These are phyloP conservation scores for human (Homo sapiens) DNA, from an alignment of 2,113 vertebrate species.

Conservation along the genomic window DNA sequence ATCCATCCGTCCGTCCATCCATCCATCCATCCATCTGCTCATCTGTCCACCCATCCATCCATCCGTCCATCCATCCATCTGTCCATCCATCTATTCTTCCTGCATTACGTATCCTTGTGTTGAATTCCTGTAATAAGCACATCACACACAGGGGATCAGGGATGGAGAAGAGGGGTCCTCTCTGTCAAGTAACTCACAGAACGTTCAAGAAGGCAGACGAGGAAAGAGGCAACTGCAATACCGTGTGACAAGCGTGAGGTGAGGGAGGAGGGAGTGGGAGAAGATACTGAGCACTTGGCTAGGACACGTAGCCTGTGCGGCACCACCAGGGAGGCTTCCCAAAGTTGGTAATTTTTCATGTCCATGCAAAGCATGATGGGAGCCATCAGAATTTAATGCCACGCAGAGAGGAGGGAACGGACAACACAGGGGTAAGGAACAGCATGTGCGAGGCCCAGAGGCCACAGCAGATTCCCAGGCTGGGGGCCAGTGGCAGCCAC, in stretches of 20 bases:
- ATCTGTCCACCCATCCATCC: no score
- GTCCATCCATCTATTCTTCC: background rate
- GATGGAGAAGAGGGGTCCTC: background rate
- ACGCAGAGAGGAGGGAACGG: background rate
- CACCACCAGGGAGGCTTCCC: background rate
- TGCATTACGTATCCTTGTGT: rapidly evolving
- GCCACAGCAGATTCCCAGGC: background rate
- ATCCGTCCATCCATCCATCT: no score
- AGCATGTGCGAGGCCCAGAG: background rate
- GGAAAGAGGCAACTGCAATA: background rate
- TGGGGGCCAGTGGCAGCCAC: background rate
- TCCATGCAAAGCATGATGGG: background rate
- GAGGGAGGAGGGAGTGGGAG: background rate
- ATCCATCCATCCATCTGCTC: no score
- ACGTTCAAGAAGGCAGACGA: background rate
- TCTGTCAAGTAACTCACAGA: background rate
- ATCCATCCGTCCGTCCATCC: no score
- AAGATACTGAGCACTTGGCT: background rate
- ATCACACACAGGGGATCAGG: background rate
- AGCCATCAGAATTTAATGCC: no score
- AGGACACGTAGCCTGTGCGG: rapidly evolving
- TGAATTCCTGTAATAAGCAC: background rate
- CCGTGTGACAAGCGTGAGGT: background rate
- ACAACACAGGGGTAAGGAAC: background rate
- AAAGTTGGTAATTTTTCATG: background rate